Base-by-base conservation (phyloP, 2,113 vertebrate species). In the Microtus pennsylvanicus region DNA sequence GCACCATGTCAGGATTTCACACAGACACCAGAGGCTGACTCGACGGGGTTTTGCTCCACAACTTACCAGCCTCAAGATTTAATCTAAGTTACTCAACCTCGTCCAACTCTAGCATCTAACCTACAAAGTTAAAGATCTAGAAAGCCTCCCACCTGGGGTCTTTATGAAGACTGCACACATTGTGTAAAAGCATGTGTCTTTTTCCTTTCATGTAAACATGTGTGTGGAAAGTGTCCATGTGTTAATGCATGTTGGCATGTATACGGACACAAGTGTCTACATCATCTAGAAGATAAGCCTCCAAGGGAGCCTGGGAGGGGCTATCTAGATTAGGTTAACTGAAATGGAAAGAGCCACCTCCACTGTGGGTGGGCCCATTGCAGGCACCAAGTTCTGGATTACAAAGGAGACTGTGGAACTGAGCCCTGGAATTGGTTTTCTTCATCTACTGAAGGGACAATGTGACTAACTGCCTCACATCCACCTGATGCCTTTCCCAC, bases 71-170 rank as follows among this genome's bases (percentile, higher is more conserved):
- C 89, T 75, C 28, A 7, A 90, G 78, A 82, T 47, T 86, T 94
- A 55, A 13, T 69, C 33, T 94, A 90, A 72, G 42, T 95, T 95
- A 95, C 85, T 83, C 87, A 92, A 67, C 80, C 65, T 93, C 63
- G 87, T 65, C 67, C 50, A 89, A 70, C 28, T 52, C 26, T 21
- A 50, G 91, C 58, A 58, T 93, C 88, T 90, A 70, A 88, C 63
- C 47, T 11, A 7, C 89, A 77, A 95, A 97, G 65, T 72, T 91
- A 52, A 35, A 16, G 87, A 55, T 91, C 89, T 33, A 55, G 9
- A 76, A 93, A 83, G 77, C 74, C 80, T 92, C 11, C 55, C 17
- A 94, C 55, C 91, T 22, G 33, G 78, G 81, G 42, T 89, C 83
- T 50, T 19, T 70, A 69, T 35, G 28, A 96, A 72, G 45, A 83